Evolutionary conservation across 2,888 invertebrate genomes (phyloP).

Genomic region (Alloplasta piceator): DNA sequence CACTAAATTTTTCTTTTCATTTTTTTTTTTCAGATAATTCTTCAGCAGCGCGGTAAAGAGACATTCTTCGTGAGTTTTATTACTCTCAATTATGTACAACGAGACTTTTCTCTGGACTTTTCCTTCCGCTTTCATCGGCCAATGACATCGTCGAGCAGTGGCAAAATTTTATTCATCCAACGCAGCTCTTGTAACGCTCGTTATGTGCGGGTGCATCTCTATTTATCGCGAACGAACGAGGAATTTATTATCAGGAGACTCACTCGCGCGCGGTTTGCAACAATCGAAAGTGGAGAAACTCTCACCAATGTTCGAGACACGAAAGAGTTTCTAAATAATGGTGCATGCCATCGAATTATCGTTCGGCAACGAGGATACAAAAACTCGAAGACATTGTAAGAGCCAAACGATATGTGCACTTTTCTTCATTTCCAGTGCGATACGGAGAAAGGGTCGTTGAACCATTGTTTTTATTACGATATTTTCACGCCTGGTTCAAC

Average conservation of each 20-base stretch:
- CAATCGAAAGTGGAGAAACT: constrained; percentile 78
- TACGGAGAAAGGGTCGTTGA: constrained; percentile 31
- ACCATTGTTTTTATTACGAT: constrained; percentile 55
- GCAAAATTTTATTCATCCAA: constrained; percentile 5
- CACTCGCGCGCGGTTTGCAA: constrained; percentile 68
- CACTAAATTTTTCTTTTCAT: no score
- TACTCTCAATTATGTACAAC: no score
- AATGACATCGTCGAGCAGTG: neutral
- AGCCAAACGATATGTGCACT: no score
- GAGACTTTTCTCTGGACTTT: constrained; percentile 20
- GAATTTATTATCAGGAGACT: constrained; percentile 41
- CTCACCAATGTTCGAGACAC: constrained; percentile 72
- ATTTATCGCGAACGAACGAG: constrained; percentile 8
- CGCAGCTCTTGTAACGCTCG: no score
- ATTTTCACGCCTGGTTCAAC: constrained; percentile 67
- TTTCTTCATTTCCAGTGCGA: no score
- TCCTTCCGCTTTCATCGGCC: constrained; percentile 9
- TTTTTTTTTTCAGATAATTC: no score
- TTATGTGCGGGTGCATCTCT: neutral
- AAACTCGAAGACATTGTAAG: no score
- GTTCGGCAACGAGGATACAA: no score
- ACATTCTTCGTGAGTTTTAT: no score
- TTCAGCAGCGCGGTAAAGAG: no score
- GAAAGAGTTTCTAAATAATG: constrained; percentile 74
- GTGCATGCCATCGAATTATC: neutral